A percentile compares a stretch with the other conserved stretches of the same genome.
Evolutionary conservation across 1,140 invertebrate genomes (phyloP).

Genomic region (Triops cancriformis): DNA sequence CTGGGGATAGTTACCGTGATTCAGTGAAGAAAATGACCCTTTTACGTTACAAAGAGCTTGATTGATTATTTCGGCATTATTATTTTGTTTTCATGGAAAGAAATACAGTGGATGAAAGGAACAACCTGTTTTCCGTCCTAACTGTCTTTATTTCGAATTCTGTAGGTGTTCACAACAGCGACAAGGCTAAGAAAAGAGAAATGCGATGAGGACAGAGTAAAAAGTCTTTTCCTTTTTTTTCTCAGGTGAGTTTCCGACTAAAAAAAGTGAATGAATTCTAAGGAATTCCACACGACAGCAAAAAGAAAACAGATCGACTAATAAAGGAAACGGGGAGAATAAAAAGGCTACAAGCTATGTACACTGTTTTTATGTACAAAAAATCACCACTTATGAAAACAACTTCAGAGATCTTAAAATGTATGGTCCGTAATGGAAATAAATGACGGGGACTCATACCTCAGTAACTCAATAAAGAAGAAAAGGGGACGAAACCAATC

Average conservation of each 20-base stretch:
- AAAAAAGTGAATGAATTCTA: background rate
- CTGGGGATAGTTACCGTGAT: conserved; percentile 79
- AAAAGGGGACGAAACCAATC: background rate
- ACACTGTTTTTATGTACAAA: conserved; percentile 4
- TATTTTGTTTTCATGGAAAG: background rate
- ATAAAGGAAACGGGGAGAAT: background rate
- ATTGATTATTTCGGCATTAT: conserved; percentile 22
- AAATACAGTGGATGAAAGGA: background rate
- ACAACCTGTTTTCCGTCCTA: background rate
- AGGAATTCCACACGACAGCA: no score
- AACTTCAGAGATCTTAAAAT: background rate
- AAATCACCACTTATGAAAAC: background rate
- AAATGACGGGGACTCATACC: background rate
- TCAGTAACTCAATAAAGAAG: background rate
- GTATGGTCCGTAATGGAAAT: background rate
- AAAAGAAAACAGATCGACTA: background rate
- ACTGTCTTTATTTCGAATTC: background rate
- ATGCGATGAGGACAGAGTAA: background rate
- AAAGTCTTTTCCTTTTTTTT: background rate
- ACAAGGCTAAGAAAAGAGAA: background rate
- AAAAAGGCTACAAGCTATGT: background rate
- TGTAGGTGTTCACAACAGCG: background rate
- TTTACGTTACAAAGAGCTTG: conserved; percentile 66
- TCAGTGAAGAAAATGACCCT: conserved; percentile 87
- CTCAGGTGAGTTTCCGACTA: background rate